Percentiles rank a stretch among this genome's conserved stretches.
phyloP scores from a whole-genome alignment of 2,888 invertebrate species.

The Rhaphigaster nebulosa region DNA sequence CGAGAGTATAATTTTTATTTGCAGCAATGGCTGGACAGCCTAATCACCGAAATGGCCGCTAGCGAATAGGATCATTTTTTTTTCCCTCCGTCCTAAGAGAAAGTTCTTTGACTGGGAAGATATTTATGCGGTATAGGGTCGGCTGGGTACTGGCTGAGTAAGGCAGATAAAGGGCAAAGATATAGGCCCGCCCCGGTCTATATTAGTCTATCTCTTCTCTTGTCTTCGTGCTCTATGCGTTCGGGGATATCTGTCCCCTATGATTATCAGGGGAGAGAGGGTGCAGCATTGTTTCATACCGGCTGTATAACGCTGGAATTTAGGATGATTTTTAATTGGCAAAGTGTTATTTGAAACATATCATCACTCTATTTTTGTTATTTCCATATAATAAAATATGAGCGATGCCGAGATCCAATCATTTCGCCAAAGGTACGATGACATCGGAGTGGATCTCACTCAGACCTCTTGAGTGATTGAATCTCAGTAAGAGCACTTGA shows the following conservation, averaged over 20 bases:
- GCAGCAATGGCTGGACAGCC: neutral
- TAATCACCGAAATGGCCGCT: slow-evolving; percentile 1
- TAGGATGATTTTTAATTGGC: no score
- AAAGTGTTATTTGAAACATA: no score
- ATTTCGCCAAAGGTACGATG: no score
- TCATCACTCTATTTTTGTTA: no score
- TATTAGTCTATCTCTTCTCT: neutral
- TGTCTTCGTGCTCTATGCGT: neutral
- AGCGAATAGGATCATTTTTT: neutral
- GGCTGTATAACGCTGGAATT: neutral
- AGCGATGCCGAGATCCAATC: no score
- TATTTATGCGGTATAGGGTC: neutral
- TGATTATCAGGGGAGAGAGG: neutral
- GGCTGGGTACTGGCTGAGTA: neutral
- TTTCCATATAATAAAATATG: no score
- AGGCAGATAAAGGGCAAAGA: slow-evolving; percentile 8
- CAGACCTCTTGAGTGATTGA: no score
- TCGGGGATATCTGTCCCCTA: neutral
- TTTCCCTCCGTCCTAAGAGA: neutral
- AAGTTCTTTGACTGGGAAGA: neutral
- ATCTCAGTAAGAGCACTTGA: no score
- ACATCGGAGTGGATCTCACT: no score
- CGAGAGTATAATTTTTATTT: neutral
- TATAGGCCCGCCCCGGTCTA: neutral
- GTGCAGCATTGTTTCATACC: neutral